Base-by-base conservation (phyloP, 2,113 vertebrate genomes). In the Callopanchax toddi region DNA sequence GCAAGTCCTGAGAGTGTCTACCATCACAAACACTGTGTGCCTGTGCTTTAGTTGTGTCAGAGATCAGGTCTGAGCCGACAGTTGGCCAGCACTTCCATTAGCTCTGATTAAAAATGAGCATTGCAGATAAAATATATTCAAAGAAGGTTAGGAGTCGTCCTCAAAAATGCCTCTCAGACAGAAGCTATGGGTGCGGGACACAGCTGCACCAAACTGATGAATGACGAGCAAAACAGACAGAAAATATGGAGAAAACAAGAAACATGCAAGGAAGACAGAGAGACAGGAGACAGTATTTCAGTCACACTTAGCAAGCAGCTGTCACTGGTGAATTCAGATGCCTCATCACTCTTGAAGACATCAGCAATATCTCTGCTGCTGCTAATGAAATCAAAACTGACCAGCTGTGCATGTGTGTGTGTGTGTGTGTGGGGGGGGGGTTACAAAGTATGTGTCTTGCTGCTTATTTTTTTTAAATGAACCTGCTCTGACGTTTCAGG, bases 11-110 rank as follows among this genome's bases (percentile, higher is more conserved):
- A 69, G 56, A 53, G 55, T 21, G 18, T 65, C 48, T 49, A 26
- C 17, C 22, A 40, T 40, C 3, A 59, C 36, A n/a, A 39, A 55
- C 29, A 57, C 32, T 11, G 25, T 51, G 9, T 84, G 39, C 25
- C 44, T 23, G 46, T 21, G 51, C 26, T 68, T 53, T 46, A 39
- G 71, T 29, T 85, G 79, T 68, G 76, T 74, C 61, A 26, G 66
- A 77, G 60, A 43, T 57, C 62, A 76, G 49, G 18, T 22, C 48
- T 77, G 76, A 76, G 78, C 86, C 93, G 93, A 93, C 71, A 79
- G 58, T 72, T 71, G 87, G 94, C 94, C 95, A 95, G 79, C 86
- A 82, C 60, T 87, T 91, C 93, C 94, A 95, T 97, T 96, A 95
- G 90, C 77, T 52, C 70, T 93, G 91, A 96, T 92, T 94, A 91